phyloP scores from a whole-genome alignment of 2,888 invertebrate species.

The Drosophila eohydei region DNA sequence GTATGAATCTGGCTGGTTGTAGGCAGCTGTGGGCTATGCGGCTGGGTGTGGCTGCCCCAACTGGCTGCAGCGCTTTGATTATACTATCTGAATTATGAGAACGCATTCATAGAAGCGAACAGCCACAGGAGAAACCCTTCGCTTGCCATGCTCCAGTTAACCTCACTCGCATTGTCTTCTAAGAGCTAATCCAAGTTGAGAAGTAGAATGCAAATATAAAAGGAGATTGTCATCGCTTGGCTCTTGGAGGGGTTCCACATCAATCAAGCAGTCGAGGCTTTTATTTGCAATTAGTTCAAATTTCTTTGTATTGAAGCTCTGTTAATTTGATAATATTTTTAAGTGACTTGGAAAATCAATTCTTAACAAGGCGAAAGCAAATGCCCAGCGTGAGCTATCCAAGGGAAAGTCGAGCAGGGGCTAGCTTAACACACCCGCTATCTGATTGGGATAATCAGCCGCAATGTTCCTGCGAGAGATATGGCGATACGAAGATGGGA shows the following conservation, averaged over 20 bases:
- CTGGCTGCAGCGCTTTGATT: not conserved
- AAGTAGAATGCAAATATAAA: too few species aligned
- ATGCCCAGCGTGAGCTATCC: not conserved
- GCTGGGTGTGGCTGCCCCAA: not conserved
- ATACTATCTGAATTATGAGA: conserved; percentile 1
- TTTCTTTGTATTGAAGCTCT: not conserved
- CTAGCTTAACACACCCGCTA: not conserved
- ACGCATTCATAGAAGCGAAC: not conserved
- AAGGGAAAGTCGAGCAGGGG: not conserved
- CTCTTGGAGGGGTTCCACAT: too few species aligned
- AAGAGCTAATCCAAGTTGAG: too few species aligned
- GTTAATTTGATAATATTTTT: not conserved
- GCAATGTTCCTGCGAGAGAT: conserved; percentile 1
- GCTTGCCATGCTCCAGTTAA: not conserved
- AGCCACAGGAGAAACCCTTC: not conserved
- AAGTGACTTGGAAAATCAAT: too few species aligned
- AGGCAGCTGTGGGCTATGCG: not conserved
- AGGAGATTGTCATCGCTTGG: too few species aligned
- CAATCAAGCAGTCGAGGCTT: not conserved
- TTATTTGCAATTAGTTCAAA: not conserved
- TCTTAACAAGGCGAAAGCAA: not conserved
- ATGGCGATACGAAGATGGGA: not conserved
- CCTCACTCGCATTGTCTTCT: not conserved
- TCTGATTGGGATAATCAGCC: conserved; percentile 11
- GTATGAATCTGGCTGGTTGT: conserved; percentile 1